A percentile compares a stretch with the other conserved stretches of the same genome.
phyloP scores from a whole-genome alignment of 2,797 vertebrate species.

The Setipinna tenuifilis region DNA sequence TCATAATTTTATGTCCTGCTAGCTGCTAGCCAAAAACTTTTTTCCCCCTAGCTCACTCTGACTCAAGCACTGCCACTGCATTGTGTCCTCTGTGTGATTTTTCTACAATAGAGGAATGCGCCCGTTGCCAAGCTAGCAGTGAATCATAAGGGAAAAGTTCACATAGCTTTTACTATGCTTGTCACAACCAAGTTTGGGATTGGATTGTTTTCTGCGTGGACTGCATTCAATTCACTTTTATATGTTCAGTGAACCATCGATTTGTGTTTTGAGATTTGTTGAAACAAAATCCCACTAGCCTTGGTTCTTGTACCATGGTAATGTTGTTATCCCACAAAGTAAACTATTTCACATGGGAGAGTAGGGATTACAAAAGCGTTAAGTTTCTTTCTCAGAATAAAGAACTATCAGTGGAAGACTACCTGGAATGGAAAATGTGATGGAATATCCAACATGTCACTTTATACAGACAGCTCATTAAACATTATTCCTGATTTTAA shows the following conservation, averaged over 20 bases:
- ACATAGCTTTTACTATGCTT: not conserved
- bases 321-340: not conserved
- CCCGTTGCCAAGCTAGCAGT: not conserved
- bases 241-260: not conserved
- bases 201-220: not conserved
- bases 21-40: not conserved
- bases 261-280: not conserved
- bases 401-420: not conserved
- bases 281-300: not conserved
- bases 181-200: conserved; percentile 8
- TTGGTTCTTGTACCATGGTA: not conserved
- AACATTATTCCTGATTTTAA: conserved; percentile 14
- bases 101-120: not conserved
- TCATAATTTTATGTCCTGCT: conserved; percentile 15
- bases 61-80: not conserved
- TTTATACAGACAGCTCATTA: conserved; percentile 32
- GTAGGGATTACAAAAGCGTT: conserved; percentile 8
- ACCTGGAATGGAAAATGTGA: conserved; percentile 25
- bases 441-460: conserved; percentile 6
- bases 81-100: not conserved
- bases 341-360: not conserved
- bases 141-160: conserved; percentile 9
- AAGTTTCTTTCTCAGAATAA: not conserved
- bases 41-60: not conserved
- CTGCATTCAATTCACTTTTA: not conserved